Conservation (phyloP, 2,113 vertebrate genomes). For the Pelodiscus sinensis region DNA sequence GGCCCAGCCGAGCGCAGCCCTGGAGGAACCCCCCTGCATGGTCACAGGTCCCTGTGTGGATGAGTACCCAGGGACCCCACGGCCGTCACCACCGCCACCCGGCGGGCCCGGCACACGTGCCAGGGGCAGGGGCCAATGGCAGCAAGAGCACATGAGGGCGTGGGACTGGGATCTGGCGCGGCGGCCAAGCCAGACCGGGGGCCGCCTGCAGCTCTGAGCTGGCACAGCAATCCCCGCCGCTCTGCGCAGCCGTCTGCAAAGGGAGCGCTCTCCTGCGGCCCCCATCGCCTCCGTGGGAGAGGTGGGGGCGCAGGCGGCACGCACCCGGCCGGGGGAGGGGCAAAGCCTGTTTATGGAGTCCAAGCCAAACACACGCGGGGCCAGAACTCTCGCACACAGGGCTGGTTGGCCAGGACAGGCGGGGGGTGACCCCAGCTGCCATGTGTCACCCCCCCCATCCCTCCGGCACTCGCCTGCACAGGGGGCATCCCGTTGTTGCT, state of each 20-base stretch:
- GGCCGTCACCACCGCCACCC: no score
- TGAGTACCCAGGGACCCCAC: no score
- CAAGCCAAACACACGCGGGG: fast-evolving
- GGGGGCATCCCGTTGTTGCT: slow-evolving; percentile 86
- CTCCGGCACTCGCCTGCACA: slow-evolving; percentile 82
- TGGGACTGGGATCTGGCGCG: no score
- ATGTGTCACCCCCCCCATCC: background rate
- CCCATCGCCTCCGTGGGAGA: background rate
- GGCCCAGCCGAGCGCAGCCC: no score
- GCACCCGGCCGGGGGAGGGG: no score
- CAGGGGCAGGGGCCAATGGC: no score
- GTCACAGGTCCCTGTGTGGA: no score
- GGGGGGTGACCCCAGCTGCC: fast-evolving
- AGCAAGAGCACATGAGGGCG: no score
- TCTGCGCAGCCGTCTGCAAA: no score
- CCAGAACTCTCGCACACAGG: background rate
- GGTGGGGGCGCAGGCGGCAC: background rate
- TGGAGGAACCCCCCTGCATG: no score
- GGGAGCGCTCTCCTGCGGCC: background rate
- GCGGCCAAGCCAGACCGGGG: no score
- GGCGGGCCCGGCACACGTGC: no score
- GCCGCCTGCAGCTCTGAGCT: background rate
- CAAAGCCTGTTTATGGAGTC: background rate
- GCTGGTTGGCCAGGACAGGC: background rate
- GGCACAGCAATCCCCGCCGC: background rate